phyloP scores from a whole-genome alignment of 2,888 invertebrate species.

The Drosophila mimica region DNA sequence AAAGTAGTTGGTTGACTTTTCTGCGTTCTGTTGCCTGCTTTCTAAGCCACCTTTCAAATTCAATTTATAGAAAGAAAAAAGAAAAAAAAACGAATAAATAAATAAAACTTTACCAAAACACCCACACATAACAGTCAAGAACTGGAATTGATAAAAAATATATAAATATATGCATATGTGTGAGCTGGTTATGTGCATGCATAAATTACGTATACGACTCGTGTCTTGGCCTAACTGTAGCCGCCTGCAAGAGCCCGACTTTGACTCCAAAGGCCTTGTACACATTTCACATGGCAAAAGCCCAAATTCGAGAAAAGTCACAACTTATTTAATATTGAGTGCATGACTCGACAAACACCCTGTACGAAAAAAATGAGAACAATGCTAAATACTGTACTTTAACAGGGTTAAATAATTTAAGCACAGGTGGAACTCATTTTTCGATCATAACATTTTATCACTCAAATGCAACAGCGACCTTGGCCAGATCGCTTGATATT shows the following conservation, averaged over 20 bases:
- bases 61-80: slow-evolving; percentile 58
- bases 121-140: slow-evolving; percentile 48
- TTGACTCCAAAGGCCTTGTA: slow-evolving; percentile 51
- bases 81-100: slow-evolving; percentile 32
- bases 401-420: neutral
- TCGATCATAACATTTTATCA: neutral
- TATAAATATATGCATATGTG: neutral
- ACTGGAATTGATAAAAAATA: slow-evolving; percentile 72
- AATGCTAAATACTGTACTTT: neutral
- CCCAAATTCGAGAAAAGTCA: slow-evolving; percentile 1
- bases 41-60: slow-evolving; percentile 74
- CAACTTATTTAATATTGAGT: neutral
- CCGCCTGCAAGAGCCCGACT: slow-evolving; percentile 26
- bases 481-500: neutral
- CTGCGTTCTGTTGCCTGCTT: slow-evolving; percentile 54
- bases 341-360: slow-evolving; percentile 17
- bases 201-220: slow-evolving; percentile 78
- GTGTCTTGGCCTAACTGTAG: slow-evolving; percentile 57
- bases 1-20: slow-evolving; percentile 76
- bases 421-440: neutral
- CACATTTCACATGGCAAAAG: slow-evolving; percentile 45
- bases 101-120: slow-evolving; percentile 29
- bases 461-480: neutral
- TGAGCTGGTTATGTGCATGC: slow-evolving; percentile 65
- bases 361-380: neutral